A percentile compares a stretch with the other conserved stretches of the same genome.
Evolutionary conservation across 2,113 vertebrate species (phyloP).

Genomic region (Myotis brandtii): DNA sequence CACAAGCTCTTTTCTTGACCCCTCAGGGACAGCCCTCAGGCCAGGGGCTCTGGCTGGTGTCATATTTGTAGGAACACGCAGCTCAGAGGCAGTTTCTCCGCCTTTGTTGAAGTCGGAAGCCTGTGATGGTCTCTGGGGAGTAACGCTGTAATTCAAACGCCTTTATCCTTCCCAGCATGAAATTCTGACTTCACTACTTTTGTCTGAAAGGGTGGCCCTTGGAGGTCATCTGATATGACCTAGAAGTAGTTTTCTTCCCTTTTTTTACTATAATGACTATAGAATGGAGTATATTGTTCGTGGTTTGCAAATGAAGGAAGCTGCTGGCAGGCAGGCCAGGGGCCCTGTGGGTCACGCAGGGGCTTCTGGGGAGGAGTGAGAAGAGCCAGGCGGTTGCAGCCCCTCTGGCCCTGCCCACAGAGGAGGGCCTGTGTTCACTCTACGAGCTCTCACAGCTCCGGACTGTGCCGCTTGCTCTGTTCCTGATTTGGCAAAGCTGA

Average conservation of each 20-base stretch:
- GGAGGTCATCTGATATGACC: constrained; percentile 21
- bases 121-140: neutral
- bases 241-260: neutral
- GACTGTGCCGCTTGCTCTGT: neutral
- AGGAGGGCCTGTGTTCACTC: neutral
- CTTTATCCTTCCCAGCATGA: neutral
- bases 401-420: neutral
- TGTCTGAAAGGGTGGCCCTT: neutral
- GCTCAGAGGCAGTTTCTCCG: neutral
- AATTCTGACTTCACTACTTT: neutral
- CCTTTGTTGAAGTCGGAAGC: neutral
- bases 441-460: neutral
- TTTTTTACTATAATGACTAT: neutral
- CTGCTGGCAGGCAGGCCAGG: neutral
- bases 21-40: neutral
- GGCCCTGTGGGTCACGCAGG: neutral
- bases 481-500: neutral
- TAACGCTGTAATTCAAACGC: accelerated
- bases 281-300: neutral
- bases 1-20: neutral
- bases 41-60: neutral
- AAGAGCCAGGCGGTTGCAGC: neutral
- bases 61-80: neutral
- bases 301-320: neutral
- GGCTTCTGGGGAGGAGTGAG: neutral